Evolutionary conservation across 2,113 vertebrate species (phyloP).

Genomic region (Hyperopisus bebe): DNA sequence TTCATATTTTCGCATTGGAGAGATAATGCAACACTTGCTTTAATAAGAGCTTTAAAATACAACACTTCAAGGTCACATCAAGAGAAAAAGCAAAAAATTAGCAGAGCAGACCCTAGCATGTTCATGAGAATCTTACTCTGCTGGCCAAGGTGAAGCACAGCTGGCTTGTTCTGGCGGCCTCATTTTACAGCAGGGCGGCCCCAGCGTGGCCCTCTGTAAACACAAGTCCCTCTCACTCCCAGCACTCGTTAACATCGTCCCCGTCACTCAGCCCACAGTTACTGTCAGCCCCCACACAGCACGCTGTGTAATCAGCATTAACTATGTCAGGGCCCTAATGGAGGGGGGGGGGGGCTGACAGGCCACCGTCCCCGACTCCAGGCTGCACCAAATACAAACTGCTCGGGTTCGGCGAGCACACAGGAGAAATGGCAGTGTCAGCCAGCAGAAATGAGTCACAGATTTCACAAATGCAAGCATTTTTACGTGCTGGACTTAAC

Average conservation of each 20-base stretch:
- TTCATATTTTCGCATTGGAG: neutral
- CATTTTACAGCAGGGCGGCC: constrained; percentile 61
- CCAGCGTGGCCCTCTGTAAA: constrained; percentile 71
- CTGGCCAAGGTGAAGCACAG: neutral
- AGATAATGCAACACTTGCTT: neutral
- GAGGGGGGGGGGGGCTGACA: constrained; percentile 60
- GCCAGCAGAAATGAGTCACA: neutral
- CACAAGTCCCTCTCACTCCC: constrained; percentile 62
- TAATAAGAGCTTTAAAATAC: neutral
- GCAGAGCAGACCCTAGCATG: neutral
- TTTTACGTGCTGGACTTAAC: neutral
- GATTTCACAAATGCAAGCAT: neutral
- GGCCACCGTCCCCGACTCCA: constrained; percentile 42
- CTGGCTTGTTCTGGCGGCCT: neutral
- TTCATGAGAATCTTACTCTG: neutral
- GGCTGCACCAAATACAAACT: constrained; percentile 46
- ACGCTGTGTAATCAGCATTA: constrained; percentile 65
- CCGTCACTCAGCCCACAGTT: constrained; percentile 63
- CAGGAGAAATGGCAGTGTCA: constrained; percentile 11
- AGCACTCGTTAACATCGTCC: constrained; percentile 72
- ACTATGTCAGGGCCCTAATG: constrained; percentile 65
- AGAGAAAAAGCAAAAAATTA: neutral
- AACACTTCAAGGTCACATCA: neutral
- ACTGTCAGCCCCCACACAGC: constrained; percentile 64
- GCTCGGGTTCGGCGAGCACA: constrained; percentile 24